phyloP scores from a whole-genome alignment of 1,140 invertebrate species.

The Eupeodes corollae region DNA sequence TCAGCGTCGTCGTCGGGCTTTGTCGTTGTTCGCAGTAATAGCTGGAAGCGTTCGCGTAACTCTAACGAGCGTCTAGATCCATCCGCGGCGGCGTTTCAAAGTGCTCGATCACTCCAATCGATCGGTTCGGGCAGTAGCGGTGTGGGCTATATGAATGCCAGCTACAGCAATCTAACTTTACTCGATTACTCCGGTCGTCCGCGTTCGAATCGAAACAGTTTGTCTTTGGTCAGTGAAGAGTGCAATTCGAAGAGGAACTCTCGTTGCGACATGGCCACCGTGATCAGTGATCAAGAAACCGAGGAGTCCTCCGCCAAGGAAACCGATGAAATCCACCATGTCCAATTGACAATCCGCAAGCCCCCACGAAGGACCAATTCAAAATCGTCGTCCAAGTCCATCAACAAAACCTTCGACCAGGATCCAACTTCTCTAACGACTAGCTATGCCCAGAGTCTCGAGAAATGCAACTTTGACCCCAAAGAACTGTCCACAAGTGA shows the following conservation, averaged over 20 bases:
- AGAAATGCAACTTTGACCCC: slow-evolving; percentile 27
- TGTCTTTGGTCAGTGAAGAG: background rate
- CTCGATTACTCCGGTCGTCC: slow-evolving; percentile 20
- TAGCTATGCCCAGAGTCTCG: slow-evolving; percentile 29
- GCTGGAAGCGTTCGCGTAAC: background rate
- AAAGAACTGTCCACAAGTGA: slow-evolving; percentile 7
- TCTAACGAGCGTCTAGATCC: background rate
- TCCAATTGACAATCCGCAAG: slow-evolving; percentile 26
- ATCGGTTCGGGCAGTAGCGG: slow-evolving; percentile 2
- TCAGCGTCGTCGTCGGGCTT: slow-evolving; percentile 7
- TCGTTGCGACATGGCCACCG: background rate
- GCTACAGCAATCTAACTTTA: slow-evolving; percentile 30
- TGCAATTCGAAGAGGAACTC: background rate
- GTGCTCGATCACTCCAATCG: background rate
- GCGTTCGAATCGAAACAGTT: background rate
- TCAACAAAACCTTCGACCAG: slow-evolving; percentile 31
- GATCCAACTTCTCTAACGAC: slow-evolving; percentile 33
- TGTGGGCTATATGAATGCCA: slow-evolving; percentile 27
- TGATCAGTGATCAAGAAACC: background rate
- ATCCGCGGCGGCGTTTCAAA: too few species aligned
- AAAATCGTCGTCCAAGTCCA: slow-evolving; percentile 15
- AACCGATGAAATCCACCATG: slow-evolving; percentile 18
- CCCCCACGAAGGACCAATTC: slow-evolving; percentile 15
- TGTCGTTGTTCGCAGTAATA: background rate
- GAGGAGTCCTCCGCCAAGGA: background rate